Evolutionary conservation across 53 echinoderm and acorn worm species (phyloP), one percentile per base, ranked within the genome.

Genomic region (Echinarachnius parma): DNA sequence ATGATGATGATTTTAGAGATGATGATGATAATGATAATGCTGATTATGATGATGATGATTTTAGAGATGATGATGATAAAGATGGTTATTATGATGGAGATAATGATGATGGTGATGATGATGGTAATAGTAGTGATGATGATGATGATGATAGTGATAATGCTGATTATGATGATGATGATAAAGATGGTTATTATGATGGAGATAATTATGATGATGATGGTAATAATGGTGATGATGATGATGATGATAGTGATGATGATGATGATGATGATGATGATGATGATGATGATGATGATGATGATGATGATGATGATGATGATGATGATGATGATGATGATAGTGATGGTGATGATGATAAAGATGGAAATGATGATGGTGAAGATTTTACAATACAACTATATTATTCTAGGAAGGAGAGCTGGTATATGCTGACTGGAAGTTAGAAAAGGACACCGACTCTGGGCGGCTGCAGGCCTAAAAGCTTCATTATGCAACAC

Each of bases 401-500:
- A n/a, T n/a, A n/a, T n/a, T 39, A 9, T 7, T n/a, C 3, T 27
- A 96, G 96, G 85, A 91, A 75, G 96, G 96, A 27, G 96, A 96
- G 61, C 34, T 96, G 18, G 85, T 96, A 29, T 96, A 96, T 75
- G 90, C 90, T 10, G 96, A 96, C 53, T 82, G 91, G 85, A 96
- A 91, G 59, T 82, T 90, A 7, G 96, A 96, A 47, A 96, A 96
- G 60, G 96, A 96, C 72, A 20, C 85, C 5, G 96, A 96, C 61
- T 91, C 96, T 14, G 96, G 96, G n/a, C 84, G 85, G 24, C 59
- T 96, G 20, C 87, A 84, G 22, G 87, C 96, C 28, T 88, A 81
- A 22, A 84, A 79, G 47, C 91, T 91, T 11, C 81, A 87, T 47
- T 96, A 84, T 84, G 87, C 81, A 44, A 87, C 77, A 37, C 58